Evolutionary conservation across 1,140 invertebrate species (phyloP), one percentile per base, ranked within the genome.

Genomic region (Tribolium madens): DNA sequence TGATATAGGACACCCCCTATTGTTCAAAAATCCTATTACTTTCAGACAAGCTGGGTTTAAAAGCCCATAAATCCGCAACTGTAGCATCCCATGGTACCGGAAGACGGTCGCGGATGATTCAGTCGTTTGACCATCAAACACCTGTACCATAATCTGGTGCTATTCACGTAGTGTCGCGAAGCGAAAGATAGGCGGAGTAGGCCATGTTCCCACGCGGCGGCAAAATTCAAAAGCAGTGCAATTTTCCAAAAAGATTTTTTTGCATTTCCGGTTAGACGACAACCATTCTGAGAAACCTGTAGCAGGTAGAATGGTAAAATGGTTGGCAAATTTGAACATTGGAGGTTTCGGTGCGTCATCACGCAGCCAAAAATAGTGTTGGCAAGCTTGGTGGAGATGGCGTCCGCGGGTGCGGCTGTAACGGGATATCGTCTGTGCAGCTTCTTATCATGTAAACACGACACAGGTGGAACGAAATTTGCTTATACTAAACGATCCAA

Each of bases 291-390:
- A 26, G 21, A 26, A 26, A 26, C 2, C 1, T 26, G 3, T 26
- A 3, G 21, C 21, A 26, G 21, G 21, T 42, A 42, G 9, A 42
- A 33, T 75, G 12, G 15, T 42, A 42, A 42, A 42, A 33, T 75
- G 12, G 15, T 42, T 10, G 60, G 36, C 26, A 33, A 21, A 64
- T 64, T 18, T 21, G 31, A 7, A 21, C 10, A 31, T 60, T 73
- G 33, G 70, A 77, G 71, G 52, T 73, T 73, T 68, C 47, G 48
- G 46, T 77, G 76, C 76, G 76, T 77, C 76, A 77, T 64, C 57
- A 33, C 57, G n/a, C 21, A 69, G 52, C 76, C 57, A 53, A 77
- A 77, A 77, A 77, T 77, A 77, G 73, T 73, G 15, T 72, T 75
- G 60, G 76, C 52, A 74, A 57, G 50, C 47, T 21, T 36, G 42